Base-by-base conservation (phyloP, 2,797 vertebrate species). In the Sebastes steindachneri region DNA sequence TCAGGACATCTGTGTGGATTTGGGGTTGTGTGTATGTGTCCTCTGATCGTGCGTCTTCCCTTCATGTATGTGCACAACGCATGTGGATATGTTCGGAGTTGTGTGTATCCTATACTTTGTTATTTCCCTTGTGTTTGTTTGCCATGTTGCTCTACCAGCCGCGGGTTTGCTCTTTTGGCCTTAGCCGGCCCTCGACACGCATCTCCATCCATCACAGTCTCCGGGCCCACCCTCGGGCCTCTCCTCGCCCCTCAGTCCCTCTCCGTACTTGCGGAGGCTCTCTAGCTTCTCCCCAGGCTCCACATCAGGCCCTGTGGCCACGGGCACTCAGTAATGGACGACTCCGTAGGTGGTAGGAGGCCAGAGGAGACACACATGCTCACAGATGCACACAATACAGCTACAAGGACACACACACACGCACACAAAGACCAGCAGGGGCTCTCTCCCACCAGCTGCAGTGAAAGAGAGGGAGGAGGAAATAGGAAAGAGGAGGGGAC, bases 291-390 rank as follows among this genome's bases (percentile, higher is more conserved):
- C 94, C 95, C 92, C 85, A 60, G 88, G 92, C 88, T 90, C 83
- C 86, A 75, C 89, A 92, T 86, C 84, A 83, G 90, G 79, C 85
- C 35, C 87, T 8, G 55, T 75, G 90, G 95, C 93, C 93, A 81
- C 96, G 89, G 96, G 96, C 96, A 90, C 95, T 96, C 96, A 91
- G 95, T 96, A 95, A 97, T 98, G 90, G 93, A 92, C 92, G 85
- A 29, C 89, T 88, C 93, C 80, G 70, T 95, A 95, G 87, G 91
- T 95, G 96, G 95, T 94, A 92, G 88, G 74, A 80, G 92, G 73
- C 65, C 69, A 91, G 90, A 73, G 45, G 85, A 91, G 83, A 89
- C 76, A 89, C 87, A 92, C 84, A 83, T 77, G 86, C 75, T 83
- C 79, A 59, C 78, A 84, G 75, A 73, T 2, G 3, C 86, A 86